Base-by-base conservation (phyloP, 2,113 vertebrate genomes). In the Hypocryptadius cinnamomeus region DNA sequence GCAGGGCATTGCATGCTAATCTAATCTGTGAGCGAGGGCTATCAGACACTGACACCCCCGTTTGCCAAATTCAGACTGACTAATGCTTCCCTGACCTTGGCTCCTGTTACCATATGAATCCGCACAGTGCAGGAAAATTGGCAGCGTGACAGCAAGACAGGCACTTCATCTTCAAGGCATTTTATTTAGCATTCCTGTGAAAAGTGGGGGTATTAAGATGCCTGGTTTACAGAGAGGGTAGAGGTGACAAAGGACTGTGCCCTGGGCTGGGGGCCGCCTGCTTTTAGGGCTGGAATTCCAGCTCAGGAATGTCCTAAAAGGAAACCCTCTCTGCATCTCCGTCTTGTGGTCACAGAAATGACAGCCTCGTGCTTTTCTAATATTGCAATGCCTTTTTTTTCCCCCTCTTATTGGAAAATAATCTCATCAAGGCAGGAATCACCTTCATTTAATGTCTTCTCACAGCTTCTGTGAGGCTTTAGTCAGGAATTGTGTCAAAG, bases 11-110 rank as follows among this genome's bases (percentile, higher is more conserved):
- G 94, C 81, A 70, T 3, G 11, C 74, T 89, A 87, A 91, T 96
- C 87, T 92, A 94, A 94, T 94, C 93, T 87, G 63, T 5, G 2
- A 73, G 74, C 0, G 1, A 74, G 74, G 85, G 85, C 90, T 91
- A 90, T 92, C 86, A 76, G 89, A 69, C 65, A 89, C 92, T 14
- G 2, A 85, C 78, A 92, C 35, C 74, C 63, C 57, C 3, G 2
- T 77, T 89, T 85, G 81, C 94, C 91, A 91, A 80, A 92, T 93
- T 45, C 91, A 83, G 79, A 22, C 74, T 92, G 91, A 95, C 84
- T 95, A 91, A 95, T 79, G 89, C 68, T 91, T 85, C 71, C 85
- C 87, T 94, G 95, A 93, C 94, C 96, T 96, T 96, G 94, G 87
- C 91, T 96, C 27, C 87, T 42, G 81, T 85, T 89, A 90, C 93